Percentiles rank a stretch among this genome's conserved stretches.
These are phyloP conservation scores for Chaetoderma sp. DNA, from an alignment of 2,888 invertebrate genomes.

Conservation along the genomic window DNA sequence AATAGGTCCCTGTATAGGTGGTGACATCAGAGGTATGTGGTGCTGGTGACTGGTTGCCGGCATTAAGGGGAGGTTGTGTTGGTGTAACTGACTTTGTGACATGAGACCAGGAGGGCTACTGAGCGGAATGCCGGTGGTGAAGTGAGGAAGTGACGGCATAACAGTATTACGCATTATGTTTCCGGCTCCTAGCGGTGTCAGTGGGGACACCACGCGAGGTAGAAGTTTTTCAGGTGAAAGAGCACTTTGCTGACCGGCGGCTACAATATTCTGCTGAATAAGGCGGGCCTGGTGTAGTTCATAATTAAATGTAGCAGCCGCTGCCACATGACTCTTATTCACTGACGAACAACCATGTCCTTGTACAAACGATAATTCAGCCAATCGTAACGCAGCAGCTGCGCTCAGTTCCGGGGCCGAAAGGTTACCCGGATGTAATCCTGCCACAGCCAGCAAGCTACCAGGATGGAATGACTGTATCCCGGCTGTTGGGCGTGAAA, in stretches of 20 bases:
- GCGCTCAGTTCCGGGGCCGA: slow-evolving; percentile 1
- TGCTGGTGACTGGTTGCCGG: slow-evolving; percentile 18
- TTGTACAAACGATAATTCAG: slow-evolving; percentile 4
- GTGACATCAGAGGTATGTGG: slow-evolving; percentile 7
- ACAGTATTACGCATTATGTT: no score
- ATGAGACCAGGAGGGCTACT: no score
- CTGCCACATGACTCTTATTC: slow-evolving; percentile 11
- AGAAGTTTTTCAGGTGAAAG: not conserved
- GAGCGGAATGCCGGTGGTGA: no score
- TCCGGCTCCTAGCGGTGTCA: no score
- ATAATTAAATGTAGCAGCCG: slow-evolving; percentile 40
- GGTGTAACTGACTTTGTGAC: no score
- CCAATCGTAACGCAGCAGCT: slow-evolving; percentile 1
- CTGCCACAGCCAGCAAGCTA: no score
- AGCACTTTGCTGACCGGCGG: slow-evolving; percentile 41
- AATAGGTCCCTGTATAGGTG: slow-evolving; percentile 23
- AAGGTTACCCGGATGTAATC: no score
- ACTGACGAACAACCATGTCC: slow-evolving; percentile 1
- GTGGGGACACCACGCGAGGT: not conserved
- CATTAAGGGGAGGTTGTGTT: not conserved
- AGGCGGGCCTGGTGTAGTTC: slow-evolving; percentile 52
- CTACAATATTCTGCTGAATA: slow-evolving; percentile 54
- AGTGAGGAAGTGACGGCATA: no score
- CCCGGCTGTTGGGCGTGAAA: not conserved
- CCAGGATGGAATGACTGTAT: no score